Evolutionary conservation across 2,888 invertebrate species (phyloP), one percentile per base, ranked within the genome.

Genomic region (Leptinotarsa juncta): DNA sequence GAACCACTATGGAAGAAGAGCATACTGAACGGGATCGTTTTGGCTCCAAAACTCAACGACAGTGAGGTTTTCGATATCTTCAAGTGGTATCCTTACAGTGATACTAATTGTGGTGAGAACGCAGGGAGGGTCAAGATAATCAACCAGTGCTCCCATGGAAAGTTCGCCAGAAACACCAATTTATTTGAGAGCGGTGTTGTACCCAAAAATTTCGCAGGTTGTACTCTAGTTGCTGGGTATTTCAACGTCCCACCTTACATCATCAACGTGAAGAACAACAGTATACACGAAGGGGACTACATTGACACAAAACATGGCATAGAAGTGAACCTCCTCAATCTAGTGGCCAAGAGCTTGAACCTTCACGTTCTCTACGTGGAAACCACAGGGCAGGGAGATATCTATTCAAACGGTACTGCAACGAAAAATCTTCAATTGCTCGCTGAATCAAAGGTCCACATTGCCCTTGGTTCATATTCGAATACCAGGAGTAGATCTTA

Each of bases 391-490:
- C 26, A 69, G 51, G 81, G 82, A 3, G 73, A 79, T 5, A 71
- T 83, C 65, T 74, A 65, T 49, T 10, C 69, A 5, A 85, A 85
- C 75, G 83, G 83, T 42, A 80, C 81, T 5, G 78, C 79, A n/a
- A 79, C 77, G 12, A 85, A 85, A 5, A 78, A 85, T 20, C 79
- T 85, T 57, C 71, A 81, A 23, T 71, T 73, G 32, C 62, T 86
- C 16, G 73, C 78, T 67, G 15, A 55, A 5, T 81, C 78, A n/a
- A 71, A 81, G 66, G 83, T 81, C 10, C 85, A 87, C 76, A 78
- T 86, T n/a, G 85, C 81, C 42, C 79, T 87, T 23, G 86, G 86
- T 4, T 82, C 83, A 7, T 84, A 86, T 62, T 83, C 84, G 7
- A 82, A 83, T 16, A 84, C 84, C n/a, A 74, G 75, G 1, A 79